phyloP scores from a whole-genome alignment of 2,797 vertebrate species.

The Poecilia velifera region DNA sequence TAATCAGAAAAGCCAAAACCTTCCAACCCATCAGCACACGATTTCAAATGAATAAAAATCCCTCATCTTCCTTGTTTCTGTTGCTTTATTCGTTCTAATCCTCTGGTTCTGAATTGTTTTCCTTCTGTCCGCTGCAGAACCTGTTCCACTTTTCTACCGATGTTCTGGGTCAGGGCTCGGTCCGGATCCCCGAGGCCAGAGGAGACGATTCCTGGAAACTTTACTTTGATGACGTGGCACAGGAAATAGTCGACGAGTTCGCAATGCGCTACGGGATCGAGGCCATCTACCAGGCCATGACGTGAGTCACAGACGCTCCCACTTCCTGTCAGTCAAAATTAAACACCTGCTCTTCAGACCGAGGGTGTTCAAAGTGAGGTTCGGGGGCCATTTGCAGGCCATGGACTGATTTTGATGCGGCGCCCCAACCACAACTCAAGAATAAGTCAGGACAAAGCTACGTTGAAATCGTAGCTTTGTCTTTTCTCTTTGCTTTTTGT shows the following conservation, averaged over 20 bases:
- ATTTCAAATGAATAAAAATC: neutral
- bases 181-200: constrained; percentile 92
- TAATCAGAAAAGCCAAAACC: constrained; percentile 1
- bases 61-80: neutral
- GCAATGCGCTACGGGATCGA: constrained; percentile 99
- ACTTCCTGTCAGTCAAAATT: neutral
- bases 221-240: constrained; percentile 95
- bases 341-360: too few species aligned
- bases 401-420: too few species aligned
- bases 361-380: too few species aligned
- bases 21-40: neutral
- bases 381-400: too few species aligned
- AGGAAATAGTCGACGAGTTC: constrained; percentile 98
- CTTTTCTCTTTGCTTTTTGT: neutral
- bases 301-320: constrained; percentile 82
- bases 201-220: constrained; percentile 98
- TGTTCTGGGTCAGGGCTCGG: constrained; percentile 88
- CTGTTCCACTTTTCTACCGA: constrained; percentile 96
- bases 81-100: neutral
- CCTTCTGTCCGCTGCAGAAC: constrained; percentile 81
- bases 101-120: neutral
- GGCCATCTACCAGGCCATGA: constrained; percentile 99
- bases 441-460: too few species aligned
- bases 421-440: too few species aligned
- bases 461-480: too few species aligned